Evolutionary conservation across 2,888 invertebrate genomes (phyloP).

Genomic region (Leucophora obtusa): DNA sequence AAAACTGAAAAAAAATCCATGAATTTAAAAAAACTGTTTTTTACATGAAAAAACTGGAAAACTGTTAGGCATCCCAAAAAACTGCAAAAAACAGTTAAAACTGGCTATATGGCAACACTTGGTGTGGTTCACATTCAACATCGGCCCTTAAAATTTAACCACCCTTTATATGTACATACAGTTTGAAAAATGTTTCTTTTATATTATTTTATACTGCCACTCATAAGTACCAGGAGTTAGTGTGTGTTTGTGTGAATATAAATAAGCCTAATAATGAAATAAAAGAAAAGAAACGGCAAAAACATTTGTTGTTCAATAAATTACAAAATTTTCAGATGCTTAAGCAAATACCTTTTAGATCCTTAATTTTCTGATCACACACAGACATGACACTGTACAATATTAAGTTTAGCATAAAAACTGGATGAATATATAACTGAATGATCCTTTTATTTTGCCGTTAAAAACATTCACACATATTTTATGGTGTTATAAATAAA

Average conservation of each 20-base stretch:
- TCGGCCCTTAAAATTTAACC: no score
- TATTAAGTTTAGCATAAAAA: slow-evolving; percentile 2
- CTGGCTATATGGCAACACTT: no score
- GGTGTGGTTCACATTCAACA: no score
- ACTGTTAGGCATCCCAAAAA: no score
- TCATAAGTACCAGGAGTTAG: background rate
- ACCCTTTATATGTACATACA: no score
- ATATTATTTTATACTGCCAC: background rate
- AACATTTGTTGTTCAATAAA: slow-evolving; percentile 67
- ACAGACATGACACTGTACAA: slow-evolving; percentile 71
- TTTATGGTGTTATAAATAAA: background rate
- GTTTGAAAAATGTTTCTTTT: background rate
- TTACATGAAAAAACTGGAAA: no score
- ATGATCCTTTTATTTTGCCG: background rate
- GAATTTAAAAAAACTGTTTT: no score
- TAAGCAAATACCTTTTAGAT: slow-evolving; percentile 74
- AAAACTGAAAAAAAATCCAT: no score
- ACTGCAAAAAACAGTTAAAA: no score
- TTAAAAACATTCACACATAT: background rate
- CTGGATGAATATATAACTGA: background rate
- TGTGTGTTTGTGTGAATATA: slow-evolving; percentile 8
- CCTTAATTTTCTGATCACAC: slow-evolving; percentile 73
- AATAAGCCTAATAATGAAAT: slow-evolving; percentile 17
- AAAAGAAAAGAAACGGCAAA: slow-evolving; percentile 29
- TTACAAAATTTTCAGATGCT: slow-evolving; percentile 75